These are phyloP conservation scores for Mylabris sibirica DNA, from an alignment of 2,888 invertebrate genomes.

Conservation along the genomic window DNA sequence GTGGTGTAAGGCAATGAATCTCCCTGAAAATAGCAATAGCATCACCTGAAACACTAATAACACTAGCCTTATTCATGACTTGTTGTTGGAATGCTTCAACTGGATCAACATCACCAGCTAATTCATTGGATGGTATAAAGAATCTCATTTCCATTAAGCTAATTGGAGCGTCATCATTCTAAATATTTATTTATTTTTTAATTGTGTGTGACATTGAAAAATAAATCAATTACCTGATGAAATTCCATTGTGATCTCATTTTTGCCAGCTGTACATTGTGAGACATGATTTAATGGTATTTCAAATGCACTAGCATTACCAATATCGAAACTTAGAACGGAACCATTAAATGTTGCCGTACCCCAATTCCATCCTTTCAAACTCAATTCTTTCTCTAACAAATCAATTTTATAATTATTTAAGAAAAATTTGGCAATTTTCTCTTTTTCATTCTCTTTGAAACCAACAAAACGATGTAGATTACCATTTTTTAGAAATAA, in stretches of 20 bases:
- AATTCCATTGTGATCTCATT: conserved; percentile 99
- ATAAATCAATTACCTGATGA: conserved; percentile 74
- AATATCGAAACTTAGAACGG: conserved; percentile 84
- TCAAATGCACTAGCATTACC: conserved; percentile 90
- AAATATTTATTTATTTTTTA: conserved; percentile 50
- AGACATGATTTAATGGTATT: conserved; percentile 94
- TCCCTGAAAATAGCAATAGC: conserved; percentile 97
- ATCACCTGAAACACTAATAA: conserved; percentile 97
- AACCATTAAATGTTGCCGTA: conserved; percentile 90
- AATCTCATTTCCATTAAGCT: conserved; percentile 98
- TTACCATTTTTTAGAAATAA: conserved; percentile 89
- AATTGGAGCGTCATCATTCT: conserved; percentile 98
- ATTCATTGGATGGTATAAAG: conserved; percentile 92
- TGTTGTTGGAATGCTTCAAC: conserved; percentile 97
- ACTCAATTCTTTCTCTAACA: conserved; percentile 91
- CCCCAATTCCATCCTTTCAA: conserved; percentile 99
- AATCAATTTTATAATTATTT: conserved; percentile 80
- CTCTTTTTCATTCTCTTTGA: conserved; percentile 94
- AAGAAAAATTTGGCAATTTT: conserved; percentile 91
- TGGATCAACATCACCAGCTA: conserved; percentile 86
- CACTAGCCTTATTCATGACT: conserved; percentile 96
- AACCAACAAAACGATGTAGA: conserved; percentile 91
- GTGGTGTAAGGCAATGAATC: conserved; percentile 97
- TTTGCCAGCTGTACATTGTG: conserved; percentile 94
- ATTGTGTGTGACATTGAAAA: conserved; percentile 10